These are phyloP conservation scores for Lophius americanus DNA, from an alignment of 2,797 vertebrate genomes.

Conservation along the genomic window DNA sequence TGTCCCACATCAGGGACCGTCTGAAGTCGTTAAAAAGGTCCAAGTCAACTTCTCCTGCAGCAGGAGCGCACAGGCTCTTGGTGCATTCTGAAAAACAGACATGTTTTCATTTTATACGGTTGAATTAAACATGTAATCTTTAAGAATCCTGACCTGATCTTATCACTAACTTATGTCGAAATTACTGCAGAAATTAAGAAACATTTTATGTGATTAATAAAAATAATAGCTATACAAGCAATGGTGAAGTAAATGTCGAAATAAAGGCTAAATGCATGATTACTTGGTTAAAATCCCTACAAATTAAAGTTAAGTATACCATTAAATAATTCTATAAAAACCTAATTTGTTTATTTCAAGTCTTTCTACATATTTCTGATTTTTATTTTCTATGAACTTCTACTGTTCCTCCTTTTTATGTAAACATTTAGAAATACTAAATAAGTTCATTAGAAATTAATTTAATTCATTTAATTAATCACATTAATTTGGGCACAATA, in stretches of 20 bases:
- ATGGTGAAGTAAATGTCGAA: neutral
- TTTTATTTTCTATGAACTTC: neutral
- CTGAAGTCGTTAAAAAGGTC: constrained; percentile 79
- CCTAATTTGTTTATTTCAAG: neutral
- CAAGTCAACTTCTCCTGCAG: constrained; percentile 77
- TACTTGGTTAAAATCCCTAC: neutral
- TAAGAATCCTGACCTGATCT: too few relatives aligned
- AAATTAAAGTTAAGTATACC: too few relatives aligned
- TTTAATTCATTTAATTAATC: neutral
- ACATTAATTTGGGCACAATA: too few relatives aligned
- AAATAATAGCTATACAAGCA: neutral
- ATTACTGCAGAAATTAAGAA: neutral
- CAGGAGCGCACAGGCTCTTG: constrained; percentile 73
- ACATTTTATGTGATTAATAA: neutral
- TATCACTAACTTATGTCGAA: neutral
- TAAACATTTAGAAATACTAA: neutral
- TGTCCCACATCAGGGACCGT: constrained; percentile 84
- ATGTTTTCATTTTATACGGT: neutral
- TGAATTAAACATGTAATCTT: too few relatives aligned
- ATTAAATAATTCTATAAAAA: neutral
- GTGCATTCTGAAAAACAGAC: constrained; percentile 68
- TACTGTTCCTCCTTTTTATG: neutral
- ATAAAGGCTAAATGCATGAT: neutral
- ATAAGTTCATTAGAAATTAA: neutral
- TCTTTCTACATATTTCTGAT: neutral